Evolutionary conservation across 2,888 invertebrate species (phyloP).

Genomic region (Acleris cristana): DNA sequence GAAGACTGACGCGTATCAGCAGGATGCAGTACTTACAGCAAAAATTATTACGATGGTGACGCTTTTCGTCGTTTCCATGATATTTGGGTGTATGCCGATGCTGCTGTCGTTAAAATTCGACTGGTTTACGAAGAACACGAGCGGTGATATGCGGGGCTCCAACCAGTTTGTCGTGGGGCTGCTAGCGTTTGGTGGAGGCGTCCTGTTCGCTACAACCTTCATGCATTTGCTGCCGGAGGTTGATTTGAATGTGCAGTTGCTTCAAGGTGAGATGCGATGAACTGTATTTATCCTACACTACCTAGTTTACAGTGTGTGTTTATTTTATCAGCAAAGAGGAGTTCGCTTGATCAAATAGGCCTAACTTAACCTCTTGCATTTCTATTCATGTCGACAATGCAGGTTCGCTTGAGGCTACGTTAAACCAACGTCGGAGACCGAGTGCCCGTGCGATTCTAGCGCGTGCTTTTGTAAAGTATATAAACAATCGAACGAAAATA

Average conservation of each 20-base stretch:
- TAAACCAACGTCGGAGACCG: no score
- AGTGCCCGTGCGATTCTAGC: no score
- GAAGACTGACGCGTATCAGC: constrained; percentile 44
- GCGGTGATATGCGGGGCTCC: constrained; percentile 75
- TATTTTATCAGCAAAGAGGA: background rate
- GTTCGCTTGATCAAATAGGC: no score
- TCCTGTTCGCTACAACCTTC: constrained; percentile 91
- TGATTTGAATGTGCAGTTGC: constrained; percentile 85
- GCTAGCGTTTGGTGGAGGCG: constrained; percentile 92
- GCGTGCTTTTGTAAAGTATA: no score
- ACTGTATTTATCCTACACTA: background rate
- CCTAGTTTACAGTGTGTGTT: background rate
- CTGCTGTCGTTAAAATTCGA: constrained; percentile 87
- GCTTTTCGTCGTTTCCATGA: constrained; percentile 89
- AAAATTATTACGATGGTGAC: constrained; percentile 92
- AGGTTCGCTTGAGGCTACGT: no score
- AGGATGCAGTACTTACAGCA: constrained; percentile 83
- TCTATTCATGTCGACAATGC: no score
- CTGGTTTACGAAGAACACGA: constrained; percentile 80
- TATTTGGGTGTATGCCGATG: constrained; percentile 90
- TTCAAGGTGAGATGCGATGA: constrained; percentile 76
- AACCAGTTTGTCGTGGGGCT: constrained; percentile 84
- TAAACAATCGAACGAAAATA: no score
- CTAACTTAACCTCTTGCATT: no score
- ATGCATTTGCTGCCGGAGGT: constrained; percentile 93